phyloP scores from a whole-genome alignment of 2,797 vertebrate species.

The Lagodon rhomboides region DNA sequence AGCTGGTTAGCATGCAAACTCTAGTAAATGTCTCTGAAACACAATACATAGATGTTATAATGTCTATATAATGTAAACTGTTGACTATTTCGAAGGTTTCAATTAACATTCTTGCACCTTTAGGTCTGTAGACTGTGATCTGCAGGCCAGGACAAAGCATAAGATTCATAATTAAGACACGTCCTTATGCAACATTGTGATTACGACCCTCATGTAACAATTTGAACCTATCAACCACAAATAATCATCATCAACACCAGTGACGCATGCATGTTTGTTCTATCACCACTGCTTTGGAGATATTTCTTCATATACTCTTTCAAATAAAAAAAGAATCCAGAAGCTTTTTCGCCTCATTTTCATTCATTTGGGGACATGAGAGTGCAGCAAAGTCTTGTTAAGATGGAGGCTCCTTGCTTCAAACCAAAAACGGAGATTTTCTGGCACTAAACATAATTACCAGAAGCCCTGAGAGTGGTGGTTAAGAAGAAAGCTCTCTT shows the following conservation, averaged over 20 bases:
- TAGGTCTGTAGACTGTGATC: too few relatives aligned
- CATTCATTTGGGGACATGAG: background rate
- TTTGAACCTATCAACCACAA: background rate
- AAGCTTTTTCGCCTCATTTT: conserved; percentile 10
- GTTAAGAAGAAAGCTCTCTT: conserved; percentile 1
- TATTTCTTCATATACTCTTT: background rate
- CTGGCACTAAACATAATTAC: background rate
- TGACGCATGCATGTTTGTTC: background rate
- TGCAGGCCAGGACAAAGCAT: too few relatives aligned
- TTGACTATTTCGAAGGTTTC: too few relatives aligned
- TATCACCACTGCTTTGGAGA: too few relatives aligned
- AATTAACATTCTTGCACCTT: too few relatives aligned
- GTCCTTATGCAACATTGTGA: too few relatives aligned
- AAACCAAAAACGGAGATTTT: too few relatives aligned
- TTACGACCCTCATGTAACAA: background rate
- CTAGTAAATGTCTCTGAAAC: too few relatives aligned
- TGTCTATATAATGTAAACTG: too few relatives aligned
- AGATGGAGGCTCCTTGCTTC: background rate
- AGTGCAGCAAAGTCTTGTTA: background rate
- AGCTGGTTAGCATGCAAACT: too few relatives aligned
- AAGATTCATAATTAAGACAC: too few relatives aligned
- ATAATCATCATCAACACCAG: background rate
- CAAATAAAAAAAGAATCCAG: background rate
- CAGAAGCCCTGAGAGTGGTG: conserved; percentile 12
- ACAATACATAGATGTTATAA: too few relatives aligned